Percentiles rank a stretch among this genome's conserved stretches.
Evolutionary conservation across 2,888 invertebrate genomes (phyloP).

Genomic region (Chloromyia formosa): DNA sequence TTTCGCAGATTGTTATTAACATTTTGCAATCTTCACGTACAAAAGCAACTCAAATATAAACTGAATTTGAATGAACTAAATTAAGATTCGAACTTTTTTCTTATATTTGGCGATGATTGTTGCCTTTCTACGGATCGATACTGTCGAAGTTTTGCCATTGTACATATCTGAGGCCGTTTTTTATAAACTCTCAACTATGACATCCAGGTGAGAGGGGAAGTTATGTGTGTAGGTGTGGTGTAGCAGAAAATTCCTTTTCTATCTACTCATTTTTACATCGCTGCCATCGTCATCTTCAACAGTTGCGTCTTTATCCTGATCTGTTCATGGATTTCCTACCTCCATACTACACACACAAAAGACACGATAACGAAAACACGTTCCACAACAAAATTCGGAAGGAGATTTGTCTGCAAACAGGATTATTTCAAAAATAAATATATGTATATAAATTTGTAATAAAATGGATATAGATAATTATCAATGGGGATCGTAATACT

Average conservation of each 20-base stretch:
- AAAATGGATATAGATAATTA: too few relatives aligned
- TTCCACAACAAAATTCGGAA: slow-evolving; percentile 21
- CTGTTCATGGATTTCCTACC: background rate
- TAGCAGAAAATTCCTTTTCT: too few relatives aligned
- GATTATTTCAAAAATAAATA: slow-evolving; percentile 11
- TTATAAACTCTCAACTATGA: slow-evolving; percentile 15
- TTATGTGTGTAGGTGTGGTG: background rate
- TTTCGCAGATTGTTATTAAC: too few relatives aligned
- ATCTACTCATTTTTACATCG: slow-evolving; percentile 1
- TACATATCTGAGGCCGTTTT: slow-evolving; percentile 66
- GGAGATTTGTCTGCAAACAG: slow-evolving; percentile 28
- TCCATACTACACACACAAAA: background rate
- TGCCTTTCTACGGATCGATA: slow-evolving; percentile 73
- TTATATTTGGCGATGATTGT: slow-evolving; percentile 59
- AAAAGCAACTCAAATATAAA: slow-evolving; percentile 18
- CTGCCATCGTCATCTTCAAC: slow-evolving; percentile 9
- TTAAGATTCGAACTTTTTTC: slow-evolving; percentile 60
- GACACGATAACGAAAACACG: slow-evolving; percentile 16
- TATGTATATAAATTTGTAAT: too few relatives aligned
- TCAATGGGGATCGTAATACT: background rate
- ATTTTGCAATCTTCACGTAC: background rate
- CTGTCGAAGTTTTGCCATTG: slow-evolving; percentile 80
- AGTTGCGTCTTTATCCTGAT: background rate
- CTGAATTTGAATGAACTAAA: background rate
- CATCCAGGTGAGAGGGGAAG: slow-evolving; percentile 2